Base-by-base conservation (phyloP, 1,140 invertebrate genomes). In the Heliconius nattereri region DNA sequence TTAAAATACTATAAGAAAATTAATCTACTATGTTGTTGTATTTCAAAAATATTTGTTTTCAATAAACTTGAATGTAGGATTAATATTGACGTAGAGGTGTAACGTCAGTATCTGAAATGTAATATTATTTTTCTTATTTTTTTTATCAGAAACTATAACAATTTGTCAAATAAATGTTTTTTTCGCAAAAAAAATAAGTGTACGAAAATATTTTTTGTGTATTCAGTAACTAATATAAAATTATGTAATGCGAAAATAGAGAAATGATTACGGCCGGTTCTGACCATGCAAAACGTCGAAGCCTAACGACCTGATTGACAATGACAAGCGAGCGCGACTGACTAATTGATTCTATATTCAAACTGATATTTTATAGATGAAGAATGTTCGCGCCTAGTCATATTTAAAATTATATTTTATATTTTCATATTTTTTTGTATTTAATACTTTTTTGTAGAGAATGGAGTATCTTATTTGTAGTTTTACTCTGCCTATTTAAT, bases 301-400 rank as follows among this genome's bases (percentile, higher is more conserved):
- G 75, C 71, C 40, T 80, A 80, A 80, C 79, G 75, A 77, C 75
- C 79, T 73, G 75, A 80, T 71, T 80, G 79, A 80, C 75, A 80
- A 26, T 76, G 79, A 80, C 79, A 77, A 80, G 75, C 75, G 71
- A 73, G 71, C 49, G 79, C 75, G 79, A 72, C 71, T 73, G 79
- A 76, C 75, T 80, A 77, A 80, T 80, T 80, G 79, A 80, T 80
- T 73, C 71, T 76, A 73, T 80, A 80, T 71, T 70, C 45, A 35
- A 75, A 79, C 57, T 60, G 71, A 70, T 75, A 52, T 75, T 71
- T 71, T 52, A 75, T 71, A 52, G 70, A 52, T 37, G 76, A 54
- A 77, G 32, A 77, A 26, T 77, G 40, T 52, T 49, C 37, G 32
- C 40, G 37, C 66, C 11, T 35, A 45, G 16, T 49, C 37, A 19